Evolutionary conservation across 1,140 invertebrate species (phyloP).

Genomic region (Mycetomoellerius zeteki): DNA sequence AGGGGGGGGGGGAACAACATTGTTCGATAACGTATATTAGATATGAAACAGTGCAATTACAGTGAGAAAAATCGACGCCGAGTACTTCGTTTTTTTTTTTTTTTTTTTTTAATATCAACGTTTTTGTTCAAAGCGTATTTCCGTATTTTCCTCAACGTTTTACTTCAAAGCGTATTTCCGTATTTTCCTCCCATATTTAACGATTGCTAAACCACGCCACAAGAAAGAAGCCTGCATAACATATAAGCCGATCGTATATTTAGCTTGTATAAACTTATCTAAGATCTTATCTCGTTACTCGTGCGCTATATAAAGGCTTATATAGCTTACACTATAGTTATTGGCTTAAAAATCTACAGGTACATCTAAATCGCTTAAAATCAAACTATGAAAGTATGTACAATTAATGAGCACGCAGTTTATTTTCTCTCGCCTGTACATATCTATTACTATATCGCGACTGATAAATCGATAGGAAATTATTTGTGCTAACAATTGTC

Average conservation of each 20-base stretch:
- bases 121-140: neutral
- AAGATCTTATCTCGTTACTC: neutral
- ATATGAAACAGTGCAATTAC: slow-evolving; percentile 11
- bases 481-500: slow-evolving; percentile 42
- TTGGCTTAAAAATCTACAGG: slow-evolving; percentile 39
- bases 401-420: slow-evolving; percentile 26
- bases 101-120: neutral
- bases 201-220: slow-evolving; percentile 31
- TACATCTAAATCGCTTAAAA: slow-evolving; percentile 34
- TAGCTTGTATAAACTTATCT: slow-evolving; percentile 34
- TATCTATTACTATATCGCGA: slow-evolving; percentile 21
- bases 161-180: neutral
- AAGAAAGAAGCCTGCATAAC: slow-evolving; percentile 43
- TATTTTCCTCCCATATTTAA: slow-evolving; percentile 33
- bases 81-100: neutral
- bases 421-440: slow-evolving; percentile 5
- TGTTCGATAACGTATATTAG: neutral
- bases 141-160: slow-evolving; percentile 21
- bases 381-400: slow-evolving; percentile 48
- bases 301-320: slow-evolving; percentile 3
- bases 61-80: slow-evolving; percentile 13
- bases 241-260: slow-evolving; percentile 13
- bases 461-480: slow-evolving; percentile 37
- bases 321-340: slow-evolving; percentile 11
- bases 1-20: neutral